A percentile compares a stretch with the other conserved stretches of the same genome.
Evolutionary conservation across 2,888 invertebrate species (phyloP).

Genomic region (Drosophila longiperda): DNA sequence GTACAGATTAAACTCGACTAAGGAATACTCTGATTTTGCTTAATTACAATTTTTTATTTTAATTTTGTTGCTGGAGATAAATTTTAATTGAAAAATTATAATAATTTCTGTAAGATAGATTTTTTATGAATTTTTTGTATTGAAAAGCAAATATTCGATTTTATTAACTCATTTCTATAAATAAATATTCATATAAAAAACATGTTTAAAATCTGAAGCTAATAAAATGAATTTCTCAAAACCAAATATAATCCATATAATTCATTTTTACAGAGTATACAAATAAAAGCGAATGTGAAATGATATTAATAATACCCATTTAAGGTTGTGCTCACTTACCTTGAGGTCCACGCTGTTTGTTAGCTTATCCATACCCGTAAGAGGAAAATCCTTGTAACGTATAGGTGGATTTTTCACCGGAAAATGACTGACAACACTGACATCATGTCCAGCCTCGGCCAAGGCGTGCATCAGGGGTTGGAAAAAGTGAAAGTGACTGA

Average conservation of each 20-base stretch:
- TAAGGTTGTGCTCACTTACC: slow-evolving; percentile 73
- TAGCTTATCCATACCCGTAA: slow-evolving; percentile 74
- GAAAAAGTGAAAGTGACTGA: slow-evolving; percentile 86
- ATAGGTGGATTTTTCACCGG: slow-evolving; percentile 83
- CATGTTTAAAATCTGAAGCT: neutral
- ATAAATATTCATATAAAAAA: neutral
- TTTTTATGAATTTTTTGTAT: no score
- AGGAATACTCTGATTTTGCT: neutral
- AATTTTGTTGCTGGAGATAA: neutral
- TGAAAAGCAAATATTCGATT: no score
- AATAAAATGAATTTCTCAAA: neutral
- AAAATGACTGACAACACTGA: slow-evolving; percentile 86
- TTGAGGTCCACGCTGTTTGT: slow-evolving; percentile 82
- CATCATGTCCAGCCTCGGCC: slow-evolving; percentile 85
- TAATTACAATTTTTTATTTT: no score
- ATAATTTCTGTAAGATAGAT: neutral
- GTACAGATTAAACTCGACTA: neutral
- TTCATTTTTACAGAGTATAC: neutral
- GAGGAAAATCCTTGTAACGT: slow-evolving; percentile 82
- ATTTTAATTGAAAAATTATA: neutral
- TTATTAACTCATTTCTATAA: neutral
- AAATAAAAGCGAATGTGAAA: slow-evolving; percentile 22
- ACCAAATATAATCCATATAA: neutral
- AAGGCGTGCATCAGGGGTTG: slow-evolving; percentile 85
- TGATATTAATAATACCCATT: neutral